Base-by-base conservation (phyloP, 2,797 vertebrate species). In the Hipposideros larvatus region DNA sequence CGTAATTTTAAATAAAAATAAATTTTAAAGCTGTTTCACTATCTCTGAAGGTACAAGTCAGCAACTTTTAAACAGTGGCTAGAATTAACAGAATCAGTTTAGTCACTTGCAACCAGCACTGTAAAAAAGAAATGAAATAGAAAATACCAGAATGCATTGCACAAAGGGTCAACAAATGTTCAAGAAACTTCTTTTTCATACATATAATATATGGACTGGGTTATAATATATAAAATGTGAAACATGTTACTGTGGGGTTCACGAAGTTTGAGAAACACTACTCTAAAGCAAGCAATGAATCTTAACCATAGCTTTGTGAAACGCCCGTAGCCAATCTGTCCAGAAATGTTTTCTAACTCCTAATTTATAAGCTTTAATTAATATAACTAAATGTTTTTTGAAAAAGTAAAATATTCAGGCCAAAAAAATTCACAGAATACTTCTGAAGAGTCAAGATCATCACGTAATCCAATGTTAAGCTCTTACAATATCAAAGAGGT, bases 141-240 rank as follows among this genome's bases (percentile, higher is more conserved):
- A 43, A 43, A 43, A 37, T n/a, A 84, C 37, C 48, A 70, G 11
- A 84, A 85, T 51, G 46, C 9, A 94, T 7, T 24, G 16, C 53
- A 78, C 51, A 83, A 82, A 87, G n/a, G 46, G 41, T 68, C 63
- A 80, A 41, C 57, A 77, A 46, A 9, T 51, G 51, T 70, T 77
- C 41, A 68, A 70, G n/a, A 78, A 84, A 75, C 18, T 68, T 74
- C 59, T 91, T 87, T 87, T 75, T 74, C 68, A 94, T 48, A 82
- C 3, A 77, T 31, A 51, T 18, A 77, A 57, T 24, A 26, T n/a
- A 61, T 53, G n/a, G 13, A 68, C 61, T 34, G 11, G 11, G n/a
- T 11, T 77, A 43, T 63, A 43, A 61, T 22, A 43, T 43, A 43
- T 6, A 43, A 43, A 43, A 43, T 43, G 53, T 61, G 84, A 48